Conservation (phyloP, 2,113 vertebrate species). For the Symphodus melops region DNA sequence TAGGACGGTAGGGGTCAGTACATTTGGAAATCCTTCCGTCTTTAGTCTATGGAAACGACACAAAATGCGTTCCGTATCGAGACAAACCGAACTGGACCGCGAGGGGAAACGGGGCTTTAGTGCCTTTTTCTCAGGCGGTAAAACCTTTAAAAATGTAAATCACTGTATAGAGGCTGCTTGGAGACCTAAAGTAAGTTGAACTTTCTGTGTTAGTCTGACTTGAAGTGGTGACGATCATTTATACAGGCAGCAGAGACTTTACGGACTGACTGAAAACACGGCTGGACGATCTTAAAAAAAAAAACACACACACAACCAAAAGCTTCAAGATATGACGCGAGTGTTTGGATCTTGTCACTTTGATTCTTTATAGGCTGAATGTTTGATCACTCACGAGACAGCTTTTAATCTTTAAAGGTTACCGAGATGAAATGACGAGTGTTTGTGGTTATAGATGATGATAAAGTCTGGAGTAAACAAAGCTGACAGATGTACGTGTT, state of each 20-base stretch:
- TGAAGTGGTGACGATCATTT: constrained; percentile 1
- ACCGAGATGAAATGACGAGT: constrained; percentile 23
- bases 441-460: background rate
- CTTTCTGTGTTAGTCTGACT: background rate
- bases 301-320: too few species aligned
- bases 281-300: too few species aligned
- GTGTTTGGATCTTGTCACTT: constrained; percentile 12
- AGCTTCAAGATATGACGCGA: background rate
- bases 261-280: too few species aligned
- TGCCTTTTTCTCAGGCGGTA: too few species aligned
- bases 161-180: background rate
- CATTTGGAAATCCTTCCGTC: too few species aligned
- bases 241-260: background rate
- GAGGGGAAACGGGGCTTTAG: too few species aligned
- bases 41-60: too few species aligned
- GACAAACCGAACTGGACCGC: too few species aligned
- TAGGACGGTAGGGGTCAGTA: too few species aligned
- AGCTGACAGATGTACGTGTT: constrained; percentile 37
- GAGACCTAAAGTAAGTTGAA: background rate
- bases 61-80: too few species aligned
- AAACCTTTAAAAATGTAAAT: background rate
- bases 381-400: constrained; percentile 33
- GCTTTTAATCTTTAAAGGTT: constrained; percentile 30
- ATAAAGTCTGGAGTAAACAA: constrained; percentile 30
- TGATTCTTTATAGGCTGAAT: background rate